These are phyloP conservation scores for Gasterosteus aculeatus DNA, from an alignment of 2,113 vertebrate species.

Conservation along the genomic window DNA sequence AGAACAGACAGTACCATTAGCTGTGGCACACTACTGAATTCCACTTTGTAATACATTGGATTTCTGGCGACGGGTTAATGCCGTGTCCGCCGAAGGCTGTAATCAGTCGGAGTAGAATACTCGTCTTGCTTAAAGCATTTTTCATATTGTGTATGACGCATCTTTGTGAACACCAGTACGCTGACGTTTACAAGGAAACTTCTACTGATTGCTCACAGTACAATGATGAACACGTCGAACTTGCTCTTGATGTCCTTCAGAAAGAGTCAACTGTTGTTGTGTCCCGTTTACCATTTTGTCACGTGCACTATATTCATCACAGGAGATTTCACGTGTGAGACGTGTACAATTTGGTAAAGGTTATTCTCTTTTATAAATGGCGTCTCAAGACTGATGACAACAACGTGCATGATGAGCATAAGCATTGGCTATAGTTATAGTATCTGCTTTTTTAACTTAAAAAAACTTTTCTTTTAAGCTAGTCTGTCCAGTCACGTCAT, in stretches of 20 bases:
- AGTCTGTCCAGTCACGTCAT: neutral
- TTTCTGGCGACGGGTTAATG: neutral
- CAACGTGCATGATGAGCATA: neutral
- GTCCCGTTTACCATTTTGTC: neutral
- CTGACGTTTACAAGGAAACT: neutral
- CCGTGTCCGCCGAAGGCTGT: neutral
- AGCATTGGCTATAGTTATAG: neutral
- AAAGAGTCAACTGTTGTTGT: neutral
- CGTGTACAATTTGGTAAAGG: neutral
- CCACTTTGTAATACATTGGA: neutral
- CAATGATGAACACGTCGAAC: neutral
- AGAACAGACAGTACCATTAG: conserved; percentile 25
- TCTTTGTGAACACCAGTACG: neutral
- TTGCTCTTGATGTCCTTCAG: neutral
- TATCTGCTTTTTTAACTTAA: neutral
- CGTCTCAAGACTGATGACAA: neutral
- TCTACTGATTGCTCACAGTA: neutral
- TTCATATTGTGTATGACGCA: neutral
- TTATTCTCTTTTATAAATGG: neutral
- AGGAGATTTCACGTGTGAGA: too few relatives aligned
- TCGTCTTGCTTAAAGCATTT: neutral
- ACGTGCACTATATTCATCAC: neutral
- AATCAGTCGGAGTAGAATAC: neutral
- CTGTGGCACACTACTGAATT: conserved; percentile 1
- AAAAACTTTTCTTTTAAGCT: neutral